Conservation (phyloP, 2,113 vertebrate genomes). For the Actinemys pallida region DNA sequence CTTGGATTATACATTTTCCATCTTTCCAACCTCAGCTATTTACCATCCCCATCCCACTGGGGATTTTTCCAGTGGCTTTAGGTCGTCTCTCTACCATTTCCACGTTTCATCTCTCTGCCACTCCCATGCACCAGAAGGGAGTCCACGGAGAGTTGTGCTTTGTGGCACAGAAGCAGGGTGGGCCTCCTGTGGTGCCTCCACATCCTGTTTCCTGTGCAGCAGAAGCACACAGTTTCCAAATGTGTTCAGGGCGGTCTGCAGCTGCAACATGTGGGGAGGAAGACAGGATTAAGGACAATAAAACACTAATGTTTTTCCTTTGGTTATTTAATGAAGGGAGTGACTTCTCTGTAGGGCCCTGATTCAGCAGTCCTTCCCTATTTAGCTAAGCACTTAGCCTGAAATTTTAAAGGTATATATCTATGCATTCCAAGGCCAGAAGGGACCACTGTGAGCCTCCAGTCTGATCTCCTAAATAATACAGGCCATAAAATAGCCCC, state of each 20-base stretch:
- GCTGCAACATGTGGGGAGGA: not conserved
- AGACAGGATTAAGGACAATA: not conserved
- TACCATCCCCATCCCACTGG: not conserved
- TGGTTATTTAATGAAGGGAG: not conserved
- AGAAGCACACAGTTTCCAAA: not conserved
- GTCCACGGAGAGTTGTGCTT: not conserved
- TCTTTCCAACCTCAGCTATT: not conserved
- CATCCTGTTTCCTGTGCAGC: not conserved
- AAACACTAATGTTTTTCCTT: not conserved
- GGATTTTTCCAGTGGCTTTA: not conserved
- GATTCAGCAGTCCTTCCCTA: not conserved
- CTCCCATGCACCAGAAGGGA: not conserved
- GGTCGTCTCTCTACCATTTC: not conserved
- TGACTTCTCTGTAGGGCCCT: not conserved
- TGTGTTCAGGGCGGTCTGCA: not conserved
- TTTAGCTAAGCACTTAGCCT: not conserved
- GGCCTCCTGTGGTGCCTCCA: not conserved
- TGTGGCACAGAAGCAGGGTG: not conserved
- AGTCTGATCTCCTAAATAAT: too few species aligned
- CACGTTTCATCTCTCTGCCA: not conserved
- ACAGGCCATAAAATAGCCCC: too few species aligned
- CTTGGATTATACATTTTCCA: not conserved
- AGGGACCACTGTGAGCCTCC: too few species aligned
- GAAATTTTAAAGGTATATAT: not conserved
- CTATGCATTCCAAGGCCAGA: not conserved